Evolutionary conservation across 1,140 invertebrate species (phyloP), one percentile per base, ranked within the genome.

Genomic region (Pseudobourletiella spinata): DNA sequence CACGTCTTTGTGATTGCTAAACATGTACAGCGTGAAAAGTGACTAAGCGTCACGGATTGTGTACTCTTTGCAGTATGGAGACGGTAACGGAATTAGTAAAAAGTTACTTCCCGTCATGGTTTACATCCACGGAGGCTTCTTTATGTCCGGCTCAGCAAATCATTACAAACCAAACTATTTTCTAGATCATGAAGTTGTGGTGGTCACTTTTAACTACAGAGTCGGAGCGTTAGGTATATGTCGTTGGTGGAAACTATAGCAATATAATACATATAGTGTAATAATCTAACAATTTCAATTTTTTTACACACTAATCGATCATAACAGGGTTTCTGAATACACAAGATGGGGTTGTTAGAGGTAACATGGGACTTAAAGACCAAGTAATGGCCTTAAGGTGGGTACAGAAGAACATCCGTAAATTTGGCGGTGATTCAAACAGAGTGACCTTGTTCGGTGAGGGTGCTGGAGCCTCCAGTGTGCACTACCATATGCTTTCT

Each of bases 131-230:
- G 70, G 69, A 3, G 69, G 69, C 0, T 54, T 43, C 1, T 71
- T 66, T 25, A 30, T 42, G 24, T 30, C 30, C 1, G 69, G 69
- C 2, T 58, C 48, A 6, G 56, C 56, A 15, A 67, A 69, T 46
- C 24, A 52, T 44, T 67, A 51, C 43, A 65, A 65, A 26, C 67
- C 69, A 14, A 73, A 75, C 56, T 73, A 73, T 30, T 63, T 80
- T 24, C 74, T 77, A 26, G 69, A 73, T 14, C 59, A 72, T 22
- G 74, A 75, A 22, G 66, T 77, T 6, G 73, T 80, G 11, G 73
- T 80, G 3, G 73, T 79, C 20, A 79, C 75, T 2, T 70, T 79
- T 43, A 79, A 79, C 67, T 79, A 79, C 66, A 66, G 78, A 57
- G 71, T 79, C 4, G 75, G 74, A 2, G 70, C 74, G 11, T 71